Evolutionary conservation across 2,113 vertebrate genomes (phyloP).

Genomic region (Epinephelus cyanopodus): DNA sequence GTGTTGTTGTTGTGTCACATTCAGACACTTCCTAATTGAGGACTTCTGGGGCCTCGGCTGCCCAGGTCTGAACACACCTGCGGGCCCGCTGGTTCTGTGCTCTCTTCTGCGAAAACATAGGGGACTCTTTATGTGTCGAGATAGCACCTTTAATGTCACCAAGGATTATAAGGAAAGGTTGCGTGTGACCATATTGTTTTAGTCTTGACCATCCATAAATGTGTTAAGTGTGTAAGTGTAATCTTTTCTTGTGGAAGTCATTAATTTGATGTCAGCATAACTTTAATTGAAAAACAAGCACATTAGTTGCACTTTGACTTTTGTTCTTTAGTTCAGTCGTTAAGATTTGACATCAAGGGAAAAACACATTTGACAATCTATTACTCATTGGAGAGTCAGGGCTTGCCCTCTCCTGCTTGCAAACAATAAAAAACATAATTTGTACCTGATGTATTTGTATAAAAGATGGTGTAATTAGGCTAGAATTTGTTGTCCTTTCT

Average conservation of each 20-base stretch:
- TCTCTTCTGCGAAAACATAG: conserved; percentile 25
- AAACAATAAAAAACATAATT: conserved; percentile 82
- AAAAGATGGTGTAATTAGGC: conserved; percentile 75
- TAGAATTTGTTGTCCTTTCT: conserved; percentile 77
- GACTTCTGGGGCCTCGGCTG: conserved; percentile 53
- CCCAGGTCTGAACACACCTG: conserved; percentile 62
- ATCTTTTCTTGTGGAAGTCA: neutral
- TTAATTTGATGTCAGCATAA: neutral
- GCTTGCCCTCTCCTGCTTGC: conserved; percentile 76
- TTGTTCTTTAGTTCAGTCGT: conserved; percentile 13
- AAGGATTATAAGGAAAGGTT: neutral
- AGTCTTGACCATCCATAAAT: neutral
- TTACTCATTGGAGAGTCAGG: conserved; percentile 57
- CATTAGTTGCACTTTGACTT: conserved; percentile 12
- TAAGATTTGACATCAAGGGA: conserved; percentile 50
- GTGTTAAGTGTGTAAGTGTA: neutral
- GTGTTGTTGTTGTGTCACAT: conserved; percentile 59
- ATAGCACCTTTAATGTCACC: neutral
- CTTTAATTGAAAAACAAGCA: neutral
- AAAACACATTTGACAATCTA: conserved; percentile 61
- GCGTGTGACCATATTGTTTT: neutral
- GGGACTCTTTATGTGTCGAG: conserved; percentile 1
- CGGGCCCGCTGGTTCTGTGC: conserved; percentile 1
- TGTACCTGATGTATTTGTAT: conserved; percentile 79
- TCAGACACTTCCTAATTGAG: conserved; percentile 63